Conservation (phyloP, 2,797 vertebrate species). For the Gymnothorax reevesii region DNA sequence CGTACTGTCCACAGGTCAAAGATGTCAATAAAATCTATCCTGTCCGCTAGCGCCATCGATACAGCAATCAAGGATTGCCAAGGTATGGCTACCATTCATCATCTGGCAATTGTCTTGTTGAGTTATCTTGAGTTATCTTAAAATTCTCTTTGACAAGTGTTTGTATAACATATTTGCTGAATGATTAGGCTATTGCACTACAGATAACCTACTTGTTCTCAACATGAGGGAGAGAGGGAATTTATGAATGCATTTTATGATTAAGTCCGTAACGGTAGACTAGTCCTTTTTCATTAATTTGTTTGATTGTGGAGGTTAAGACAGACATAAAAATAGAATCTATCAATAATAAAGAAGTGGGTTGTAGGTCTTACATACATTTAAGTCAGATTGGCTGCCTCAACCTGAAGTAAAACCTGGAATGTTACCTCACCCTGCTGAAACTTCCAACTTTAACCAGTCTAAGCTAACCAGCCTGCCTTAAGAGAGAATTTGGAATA, state of each 20-base stretch:
- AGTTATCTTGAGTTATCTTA: too few relatives aligned
- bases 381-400: background rate
- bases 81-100: conserved; percentile 78
- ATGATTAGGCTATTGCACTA: background rate
- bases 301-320: background rate
- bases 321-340: background rate
- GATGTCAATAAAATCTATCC: conserved; percentile 91
- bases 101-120: conserved; percentile 10
- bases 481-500: too few relatives aligned
- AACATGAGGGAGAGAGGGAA: background rate
- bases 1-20: conserved; percentile 74
- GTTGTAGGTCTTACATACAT: too few relatives aligned
- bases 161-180: background rate
- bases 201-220: background rate
- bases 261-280: background rate
- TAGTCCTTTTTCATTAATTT: background rate
- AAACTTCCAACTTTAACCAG: too few relatives aligned
- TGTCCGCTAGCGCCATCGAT: conserved; percentile 88
- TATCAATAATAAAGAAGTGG: background rate
- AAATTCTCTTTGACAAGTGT: too few relatives aligned
- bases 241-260: background rate
- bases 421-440: background rate
- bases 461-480: too few relatives aligned
- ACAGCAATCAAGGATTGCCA: conserved; percentile 94
- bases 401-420: background rate